Conservation (phyloP, 2,888 invertebrate species). For the Balanococcus diminutus region DNA sequence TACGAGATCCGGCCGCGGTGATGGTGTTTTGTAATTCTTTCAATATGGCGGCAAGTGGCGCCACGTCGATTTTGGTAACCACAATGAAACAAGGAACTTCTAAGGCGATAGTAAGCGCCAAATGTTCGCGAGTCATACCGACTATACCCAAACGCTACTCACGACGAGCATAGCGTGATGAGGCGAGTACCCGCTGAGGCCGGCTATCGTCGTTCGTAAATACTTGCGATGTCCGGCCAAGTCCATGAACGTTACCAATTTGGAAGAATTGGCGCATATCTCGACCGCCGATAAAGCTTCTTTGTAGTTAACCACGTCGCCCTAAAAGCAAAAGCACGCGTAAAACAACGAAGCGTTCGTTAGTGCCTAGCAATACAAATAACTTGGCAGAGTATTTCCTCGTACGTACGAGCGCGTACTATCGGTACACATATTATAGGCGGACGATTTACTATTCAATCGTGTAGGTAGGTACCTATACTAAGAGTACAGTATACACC, state of each 20-base stretch:
- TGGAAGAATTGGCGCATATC: slow-evolving; percentile 89
- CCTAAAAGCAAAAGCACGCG: slow-evolving; percentile 66
- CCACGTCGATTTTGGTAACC: slow-evolving; percentile 90
- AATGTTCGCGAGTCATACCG: slow-evolving; percentile 87
- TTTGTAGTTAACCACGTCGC: slow-evolving; percentile 85
- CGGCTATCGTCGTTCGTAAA: slow-evolving; percentile 91
- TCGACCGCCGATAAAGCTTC: slow-evolving; percentile 91
- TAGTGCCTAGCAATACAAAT: no score
- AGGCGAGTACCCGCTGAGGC: slow-evolving; percentile 73
- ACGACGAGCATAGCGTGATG: slow-evolving; percentile 86
- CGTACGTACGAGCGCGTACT: no score
- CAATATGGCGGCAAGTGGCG: slow-evolving; percentile 65
- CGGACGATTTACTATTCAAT: no score
- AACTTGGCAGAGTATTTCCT: no score
- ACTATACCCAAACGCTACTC: slow-evolving; percentile 79
- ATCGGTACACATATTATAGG: no score
- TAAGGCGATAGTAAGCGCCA: slow-evolving; percentile 79
- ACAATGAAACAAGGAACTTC: slow-evolving; percentile 92
- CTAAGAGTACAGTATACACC: no score
- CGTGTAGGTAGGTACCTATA: no score
- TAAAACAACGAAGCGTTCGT: no score
- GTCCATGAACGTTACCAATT: slow-evolving; percentile 93
- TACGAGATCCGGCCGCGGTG: slow-evolving; percentile 70
- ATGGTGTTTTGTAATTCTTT: slow-evolving; percentile 69
- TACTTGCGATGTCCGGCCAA: slow-evolving; percentile 96